A percentile compares a stretch with the other conserved stretches of the same genome.
Conservation (phyloP, 2,888 invertebrate genomes). For the Stomorhina lunata region DNA sequence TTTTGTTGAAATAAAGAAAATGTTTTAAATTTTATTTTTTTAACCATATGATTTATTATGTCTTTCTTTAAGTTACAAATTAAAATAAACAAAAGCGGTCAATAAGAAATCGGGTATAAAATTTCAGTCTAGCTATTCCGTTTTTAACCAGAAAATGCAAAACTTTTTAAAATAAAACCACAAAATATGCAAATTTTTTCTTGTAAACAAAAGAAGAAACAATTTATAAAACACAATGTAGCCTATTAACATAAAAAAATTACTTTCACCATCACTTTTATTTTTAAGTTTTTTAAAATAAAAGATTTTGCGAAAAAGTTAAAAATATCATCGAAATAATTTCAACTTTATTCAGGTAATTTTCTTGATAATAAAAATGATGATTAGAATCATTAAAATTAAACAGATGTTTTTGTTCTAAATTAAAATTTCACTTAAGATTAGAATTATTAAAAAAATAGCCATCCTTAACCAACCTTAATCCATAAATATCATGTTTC, state of each 20-base stretch:
- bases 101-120: not conserved
- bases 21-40: no score
- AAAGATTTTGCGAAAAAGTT: no score
- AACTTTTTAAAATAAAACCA: constrained; percentile 11
- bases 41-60: no score
- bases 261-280: constrained; percentile 48
- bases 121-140: not conserved
- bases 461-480: not conserved
- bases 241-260: constrained; percentile 39
- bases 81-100: not conserved
- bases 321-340: no score
- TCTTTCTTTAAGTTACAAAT: no score
- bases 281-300: not conserved
- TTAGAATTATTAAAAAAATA: no score
- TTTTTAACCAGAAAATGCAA: constrained; percentile 4
- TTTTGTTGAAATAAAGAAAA: no score
- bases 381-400: no score
- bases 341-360: no score
- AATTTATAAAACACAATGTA: constrained; percentile 15
- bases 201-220: constrained; percentile 1
- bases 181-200: constrained; percentile 26
- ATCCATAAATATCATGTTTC: not conserved
- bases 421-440: no score
- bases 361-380: no score
- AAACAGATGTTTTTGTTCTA: no score